Conservation (phyloP, 1,140 invertebrate genomes). For the Diplogasteroides magnus region DNA sequence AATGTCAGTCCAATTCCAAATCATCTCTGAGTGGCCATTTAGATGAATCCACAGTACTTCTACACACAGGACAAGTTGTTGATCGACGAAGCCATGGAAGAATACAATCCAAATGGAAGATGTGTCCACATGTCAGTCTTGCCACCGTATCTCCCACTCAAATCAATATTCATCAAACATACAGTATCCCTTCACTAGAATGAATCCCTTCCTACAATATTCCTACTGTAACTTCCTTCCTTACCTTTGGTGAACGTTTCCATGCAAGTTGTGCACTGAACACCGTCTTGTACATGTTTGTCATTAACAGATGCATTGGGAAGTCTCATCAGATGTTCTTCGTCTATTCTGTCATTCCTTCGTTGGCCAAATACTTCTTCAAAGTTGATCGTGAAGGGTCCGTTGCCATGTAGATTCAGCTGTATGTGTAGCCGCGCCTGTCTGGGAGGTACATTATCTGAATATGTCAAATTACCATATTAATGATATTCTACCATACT, state of each 20-base stretch:
- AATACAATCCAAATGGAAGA: slow-evolving; percentile 87
- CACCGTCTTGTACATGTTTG: slow-evolving; percentile 63
- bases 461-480: neutral
- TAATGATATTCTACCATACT: neutral
- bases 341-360: too few relatives aligned
- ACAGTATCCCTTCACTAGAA: neutral
- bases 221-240: neutral
- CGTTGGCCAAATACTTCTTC: too few relatives aligned
- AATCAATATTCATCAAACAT: slow-evolving; percentile 52
- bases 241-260: slow-evolving; percentile 61
- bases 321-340: neutral
- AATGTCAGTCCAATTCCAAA: neutral
- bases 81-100: slow-evolving; percentile 72
- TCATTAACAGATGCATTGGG: slow-evolving; percentile 17
- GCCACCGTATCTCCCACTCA: slow-evolving; percentile 74
- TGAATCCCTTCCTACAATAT: neutral
- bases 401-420: too few relatives aligned
- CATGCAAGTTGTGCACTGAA: slow-evolving; percentile 95
- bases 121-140: slow-evolving; percentile 79
- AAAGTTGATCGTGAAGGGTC: neutral
- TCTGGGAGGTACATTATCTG: neutral
- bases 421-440: neutral
- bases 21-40: neutral
- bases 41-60: neutral
- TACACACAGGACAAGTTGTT: slow-evolving; percentile 34